Percentiles rank a stretch among this genome's conserved stretches.
Conservation (phyloP, 2,797 vertebrate genomes). For the Brachyalestes nurse region DNA sequence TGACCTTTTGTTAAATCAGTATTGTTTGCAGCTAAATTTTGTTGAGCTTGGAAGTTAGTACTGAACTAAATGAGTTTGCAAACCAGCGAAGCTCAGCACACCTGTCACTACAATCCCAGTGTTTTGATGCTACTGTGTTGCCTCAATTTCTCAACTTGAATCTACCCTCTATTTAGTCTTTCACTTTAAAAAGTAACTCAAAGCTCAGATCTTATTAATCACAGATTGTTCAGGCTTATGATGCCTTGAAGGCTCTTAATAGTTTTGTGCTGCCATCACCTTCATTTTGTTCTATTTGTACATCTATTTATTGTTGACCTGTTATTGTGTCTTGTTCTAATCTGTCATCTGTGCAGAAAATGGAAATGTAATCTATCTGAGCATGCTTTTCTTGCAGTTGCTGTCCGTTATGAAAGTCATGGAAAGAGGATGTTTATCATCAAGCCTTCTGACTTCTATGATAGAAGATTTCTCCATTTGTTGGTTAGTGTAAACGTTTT, state of each 20-base stretch:
- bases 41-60: not conserved
- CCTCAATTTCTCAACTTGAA: not conserved
- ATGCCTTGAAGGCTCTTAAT: too few relatives aligned
- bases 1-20: not conserved
- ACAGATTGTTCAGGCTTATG: too few relatives aligned
- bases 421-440: slow-evolving; percentile 90
- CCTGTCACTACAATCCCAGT: too few relatives aligned
- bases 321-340: not conserved
- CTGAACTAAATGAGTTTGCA: not conserved
- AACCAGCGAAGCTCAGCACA: not conserved
- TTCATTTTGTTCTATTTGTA: not conserved
- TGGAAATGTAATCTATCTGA: not conserved
- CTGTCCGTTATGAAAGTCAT: slow-evolving; percentile 84
- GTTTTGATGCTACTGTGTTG: not conserved
- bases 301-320: not conserved
- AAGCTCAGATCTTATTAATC: too few relatives aligned
- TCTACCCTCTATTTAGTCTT: not conserved
- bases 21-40: too few relatives aligned
- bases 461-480: slow-evolving; percentile 84
- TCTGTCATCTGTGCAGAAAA: not conserved
- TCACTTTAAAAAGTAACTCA: not conserved
- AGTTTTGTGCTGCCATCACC: not conserved
- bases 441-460: slow-evolving; percentile 84
- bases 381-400: slow-evolving; percentile 74
- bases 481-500: slow-evolving; percentile 78